Percentiles rank a stretch among this genome's conserved stretches.
These are phyloP conservation scores for Acanthosepion pharaonis DNA, from an alignment of 2,888 invertebrate genomes.

Conservation along the genomic window DNA sequence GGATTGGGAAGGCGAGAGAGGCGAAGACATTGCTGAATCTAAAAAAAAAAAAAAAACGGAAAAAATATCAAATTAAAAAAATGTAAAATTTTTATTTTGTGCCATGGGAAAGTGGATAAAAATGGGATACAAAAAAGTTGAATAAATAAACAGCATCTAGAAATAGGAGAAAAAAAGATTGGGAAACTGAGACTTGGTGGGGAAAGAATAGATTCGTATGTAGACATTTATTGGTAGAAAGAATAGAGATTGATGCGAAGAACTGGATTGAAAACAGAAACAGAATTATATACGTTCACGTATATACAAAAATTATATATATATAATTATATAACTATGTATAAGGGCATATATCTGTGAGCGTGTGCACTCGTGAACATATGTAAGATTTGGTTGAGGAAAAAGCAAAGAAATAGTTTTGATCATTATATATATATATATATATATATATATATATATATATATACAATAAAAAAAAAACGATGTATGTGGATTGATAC, in stretches of 20 bases:
- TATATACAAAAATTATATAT: no score
- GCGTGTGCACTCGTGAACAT: not conserved
- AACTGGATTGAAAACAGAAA: no score
- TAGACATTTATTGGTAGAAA: not conserved
- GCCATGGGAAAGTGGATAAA: not conserved
- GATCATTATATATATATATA: no score
- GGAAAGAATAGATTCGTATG: not conserved
- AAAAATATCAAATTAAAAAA: not conserved
- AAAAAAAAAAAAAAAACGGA: not conserved
- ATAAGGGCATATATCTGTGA: no score
- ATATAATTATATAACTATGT: no score
- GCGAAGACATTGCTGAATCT: not conserved
- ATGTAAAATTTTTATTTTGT: not conserved
- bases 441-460: no score
- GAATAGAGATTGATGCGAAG: no score
- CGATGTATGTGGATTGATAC: no score
- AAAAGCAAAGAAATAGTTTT: not conserved
- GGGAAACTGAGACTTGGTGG: not conserved
- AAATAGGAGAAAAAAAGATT: not conserved
- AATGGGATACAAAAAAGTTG: not conserved
- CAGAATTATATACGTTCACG: no score
- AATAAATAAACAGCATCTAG: not conserved
- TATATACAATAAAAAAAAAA: no score
- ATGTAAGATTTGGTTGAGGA: not conserved
- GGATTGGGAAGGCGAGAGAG: not conserved